Evolutionary conservation across 2,113 vertebrate genomes (phyloP).

Genomic region (Planiliza haematocheilus): DNA sequence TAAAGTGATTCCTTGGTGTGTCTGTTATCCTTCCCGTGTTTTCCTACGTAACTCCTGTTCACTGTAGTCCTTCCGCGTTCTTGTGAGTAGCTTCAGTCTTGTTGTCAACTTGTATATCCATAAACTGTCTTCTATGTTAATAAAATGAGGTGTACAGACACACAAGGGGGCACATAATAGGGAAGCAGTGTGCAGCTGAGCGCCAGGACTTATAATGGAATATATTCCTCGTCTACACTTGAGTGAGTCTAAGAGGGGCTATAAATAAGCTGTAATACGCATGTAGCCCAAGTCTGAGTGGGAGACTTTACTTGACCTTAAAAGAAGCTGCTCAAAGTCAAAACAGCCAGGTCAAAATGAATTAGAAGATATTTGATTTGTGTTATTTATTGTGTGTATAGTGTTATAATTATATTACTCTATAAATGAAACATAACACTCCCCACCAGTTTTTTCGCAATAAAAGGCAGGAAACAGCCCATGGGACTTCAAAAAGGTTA

Average conservation of each 20-base stretch:
- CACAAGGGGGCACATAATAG: conserved; percentile 26
- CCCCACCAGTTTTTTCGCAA: too few relatives aligned
- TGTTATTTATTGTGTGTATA: too few relatives aligned
- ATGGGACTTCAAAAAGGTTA: too few relatives aligned
- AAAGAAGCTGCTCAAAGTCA: conserved; percentile 31
- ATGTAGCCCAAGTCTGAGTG: conserved; percentile 7
- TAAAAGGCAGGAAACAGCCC: too few relatives aligned
- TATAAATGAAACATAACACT: too few relatives aligned
- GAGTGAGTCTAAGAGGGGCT: conserved; percentile 38
- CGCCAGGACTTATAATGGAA: conserved; percentile 36
- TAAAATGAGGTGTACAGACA: conserved; percentile 26
- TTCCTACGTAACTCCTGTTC: too few relatives aligned
- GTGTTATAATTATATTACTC: too few relatives aligned
- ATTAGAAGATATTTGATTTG: too few relatives aligned
- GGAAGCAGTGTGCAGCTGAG: conserved; percentile 19
- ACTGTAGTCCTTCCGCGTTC: background rate
- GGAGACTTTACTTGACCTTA: conserved; percentile 45
- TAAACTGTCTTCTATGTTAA: conserved; percentile 25
- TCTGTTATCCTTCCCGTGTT: too few relatives aligned
- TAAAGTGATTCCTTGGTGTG: too few relatives aligned
- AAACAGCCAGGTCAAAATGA: background rate
- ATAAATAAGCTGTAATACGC: conserved; percentile 53
- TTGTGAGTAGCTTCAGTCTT: too few relatives aligned
- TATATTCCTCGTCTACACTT: conserved; percentile 42
- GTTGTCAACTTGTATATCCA: conserved; percentile 18